Percentiles rank a stretch among this genome's conserved stretches.
phyloP scores from a whole-genome alignment of 1,140 invertebrate species.

The Trachymyrmex cornetzi region DNA sequence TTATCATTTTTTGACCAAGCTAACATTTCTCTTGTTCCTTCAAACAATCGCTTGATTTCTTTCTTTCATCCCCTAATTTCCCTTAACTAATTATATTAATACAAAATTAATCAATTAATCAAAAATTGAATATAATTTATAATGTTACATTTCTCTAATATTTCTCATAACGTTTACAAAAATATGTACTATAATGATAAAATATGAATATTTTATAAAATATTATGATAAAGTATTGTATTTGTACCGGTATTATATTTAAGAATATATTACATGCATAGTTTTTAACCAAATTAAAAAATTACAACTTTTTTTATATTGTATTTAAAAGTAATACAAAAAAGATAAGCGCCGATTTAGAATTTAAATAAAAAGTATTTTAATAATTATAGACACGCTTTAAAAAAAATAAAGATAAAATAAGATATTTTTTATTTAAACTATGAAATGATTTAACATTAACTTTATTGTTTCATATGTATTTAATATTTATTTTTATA shows the following conservation, averaged over 20 bases:
- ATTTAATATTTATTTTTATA: no score
- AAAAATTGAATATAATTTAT: neutral
- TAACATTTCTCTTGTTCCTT: neutral
- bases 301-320: no score
- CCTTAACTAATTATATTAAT: neutral
- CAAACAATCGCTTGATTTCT: neutral
- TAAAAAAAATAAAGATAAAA: no score
- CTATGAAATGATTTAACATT: no score
- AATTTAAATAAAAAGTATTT: no score
- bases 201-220: neutral
- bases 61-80: neutral
- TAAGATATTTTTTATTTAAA: no score
- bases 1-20: neutral
- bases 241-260: neutral
- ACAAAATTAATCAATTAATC: neutral
- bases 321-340: no score
- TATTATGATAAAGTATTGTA: neutral
- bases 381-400: no score
- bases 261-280: no score
- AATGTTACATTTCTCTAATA: neutral
- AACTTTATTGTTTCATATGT: no score
- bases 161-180: neutral
- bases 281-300: no score
- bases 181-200: neutral
- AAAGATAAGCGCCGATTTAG: no score